phyloP scores from a whole-genome alignment of 2,797 vertebrate species.

The Sphenopsis melanotis region DNA sequence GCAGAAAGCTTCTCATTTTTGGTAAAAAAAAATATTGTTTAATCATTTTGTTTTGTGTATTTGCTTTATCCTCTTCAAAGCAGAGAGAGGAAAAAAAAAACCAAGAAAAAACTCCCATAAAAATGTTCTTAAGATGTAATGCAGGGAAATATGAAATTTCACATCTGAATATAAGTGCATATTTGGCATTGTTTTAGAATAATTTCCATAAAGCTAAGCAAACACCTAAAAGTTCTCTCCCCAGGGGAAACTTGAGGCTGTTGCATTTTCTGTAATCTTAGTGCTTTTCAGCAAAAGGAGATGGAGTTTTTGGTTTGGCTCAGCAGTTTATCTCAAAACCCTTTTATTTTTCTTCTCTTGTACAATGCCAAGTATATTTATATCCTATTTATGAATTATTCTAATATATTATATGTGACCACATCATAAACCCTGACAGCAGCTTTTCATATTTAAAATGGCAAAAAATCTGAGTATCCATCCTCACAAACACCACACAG shows the following conservation, averaged over 20 bases:
- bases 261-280: neutral
- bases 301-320: neutral
- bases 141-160: neutral
- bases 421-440: neutral
- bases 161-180: neutral
- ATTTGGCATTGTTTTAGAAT: neutral
- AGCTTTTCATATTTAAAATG: neutral
- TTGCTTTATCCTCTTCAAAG: neutral
- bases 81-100: neutral
- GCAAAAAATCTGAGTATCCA: neutral
- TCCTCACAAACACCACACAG: accelerated
- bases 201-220: neutral
- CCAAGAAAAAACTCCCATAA: neutral
- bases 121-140: neutral
- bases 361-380: neutral
- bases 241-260: neutral
- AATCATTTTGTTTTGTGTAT: neutral
- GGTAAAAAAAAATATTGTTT: neutral
- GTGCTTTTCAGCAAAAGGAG: neutral
- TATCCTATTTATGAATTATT: neutral
- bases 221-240: neutral
- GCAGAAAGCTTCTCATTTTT: neutral
- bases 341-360: neutral
- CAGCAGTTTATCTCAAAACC: neutral
- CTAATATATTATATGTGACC: neutral